Evolutionary conservation across 1,140 invertebrate species (phyloP).

Genomic region (Lepidurus arcticus): DNA sequence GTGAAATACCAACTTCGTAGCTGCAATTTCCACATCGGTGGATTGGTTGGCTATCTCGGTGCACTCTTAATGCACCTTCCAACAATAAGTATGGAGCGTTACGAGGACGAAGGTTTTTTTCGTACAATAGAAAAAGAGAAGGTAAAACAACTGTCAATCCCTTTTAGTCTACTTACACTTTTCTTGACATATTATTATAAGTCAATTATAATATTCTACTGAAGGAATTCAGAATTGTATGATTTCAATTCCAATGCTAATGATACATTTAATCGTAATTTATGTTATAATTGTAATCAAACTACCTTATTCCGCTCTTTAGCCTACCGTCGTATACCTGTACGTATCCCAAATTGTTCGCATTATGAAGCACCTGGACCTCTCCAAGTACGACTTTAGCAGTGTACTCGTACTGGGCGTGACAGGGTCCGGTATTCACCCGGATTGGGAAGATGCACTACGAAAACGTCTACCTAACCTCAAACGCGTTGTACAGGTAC

Average conservation of each 20-base stretch:
- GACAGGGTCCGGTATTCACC: background rate
- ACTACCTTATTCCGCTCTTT: background rate
- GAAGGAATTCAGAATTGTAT: too few relatives aligned
- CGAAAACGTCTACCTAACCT: conserved; percentile 13
- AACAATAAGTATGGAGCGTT: background rate
- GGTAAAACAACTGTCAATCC: background rate
- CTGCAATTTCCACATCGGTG: conserved; percentile 19
- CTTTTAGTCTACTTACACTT: too few relatives aligned
- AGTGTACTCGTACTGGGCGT: background rate
- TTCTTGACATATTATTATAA: too few relatives aligned
- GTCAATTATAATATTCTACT: too few relatives aligned
- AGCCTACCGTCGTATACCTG: background rate
- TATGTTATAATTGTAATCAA: background rate
- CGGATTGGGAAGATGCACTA: background rate
- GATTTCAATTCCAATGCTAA: too few relatives aligned
- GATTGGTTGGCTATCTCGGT: background rate
- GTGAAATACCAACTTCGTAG: conserved; percentile 12
- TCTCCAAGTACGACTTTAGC: conserved; percentile 17
- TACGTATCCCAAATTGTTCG: conserved; percentile 15
- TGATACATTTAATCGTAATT: too few relatives aligned
- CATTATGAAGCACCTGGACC: conserved; percentile 20
- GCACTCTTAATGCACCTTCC: background rate
- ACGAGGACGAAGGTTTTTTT: background rate
- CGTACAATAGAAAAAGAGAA: background rate
- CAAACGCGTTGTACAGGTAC: background rate